Percentiles rank a stretch among this genome's conserved stretches.
These are phyloP conservation scores for Dendrocincla tyrannina DNA, from an alignment of 2,797 vertebrate genomes.

Conservation along the genomic window DNA sequence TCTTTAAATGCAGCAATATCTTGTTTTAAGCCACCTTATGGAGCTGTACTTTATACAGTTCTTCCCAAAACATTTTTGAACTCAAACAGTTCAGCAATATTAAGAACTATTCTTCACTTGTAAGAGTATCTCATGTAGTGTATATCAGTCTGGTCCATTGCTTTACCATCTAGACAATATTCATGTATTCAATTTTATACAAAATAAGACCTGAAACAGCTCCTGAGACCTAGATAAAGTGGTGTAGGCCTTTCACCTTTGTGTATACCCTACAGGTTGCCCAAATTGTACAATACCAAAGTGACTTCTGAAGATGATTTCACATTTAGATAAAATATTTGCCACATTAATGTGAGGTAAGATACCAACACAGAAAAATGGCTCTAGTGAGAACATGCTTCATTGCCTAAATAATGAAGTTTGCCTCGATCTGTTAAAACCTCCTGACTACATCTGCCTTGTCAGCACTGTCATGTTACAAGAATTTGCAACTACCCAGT, in stretches of 20 bases:
- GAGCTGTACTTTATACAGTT: neutral
- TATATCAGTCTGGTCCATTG: neutral
- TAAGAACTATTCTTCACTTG: neutral
- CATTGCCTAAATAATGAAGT: neutral
- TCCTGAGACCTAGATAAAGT: neutral
- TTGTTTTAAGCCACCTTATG: neutral
- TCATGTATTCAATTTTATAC: neutral
- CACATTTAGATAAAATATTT: neutral
- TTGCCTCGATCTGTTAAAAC: neutral
- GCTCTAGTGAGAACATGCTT: neutral
- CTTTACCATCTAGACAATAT: neutral
- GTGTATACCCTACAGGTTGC: neutral
- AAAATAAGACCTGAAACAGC: neutral
- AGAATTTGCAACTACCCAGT: fast-evolving
- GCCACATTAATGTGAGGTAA: neutral
- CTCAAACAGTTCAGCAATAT: neutral
- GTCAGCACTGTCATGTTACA: neutral
- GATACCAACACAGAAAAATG: neutral
- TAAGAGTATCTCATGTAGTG: neutral
- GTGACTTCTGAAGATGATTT: neutral
- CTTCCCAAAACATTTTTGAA: neutral
- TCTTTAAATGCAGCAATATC: neutral
- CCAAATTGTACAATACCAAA: neutral
- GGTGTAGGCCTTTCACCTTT: neutral
- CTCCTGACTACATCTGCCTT: neutral